Base-by-base conservation (phyloP, 92 coral and sea anemone genomes). In the Zoanthus gigantus region DNA sequence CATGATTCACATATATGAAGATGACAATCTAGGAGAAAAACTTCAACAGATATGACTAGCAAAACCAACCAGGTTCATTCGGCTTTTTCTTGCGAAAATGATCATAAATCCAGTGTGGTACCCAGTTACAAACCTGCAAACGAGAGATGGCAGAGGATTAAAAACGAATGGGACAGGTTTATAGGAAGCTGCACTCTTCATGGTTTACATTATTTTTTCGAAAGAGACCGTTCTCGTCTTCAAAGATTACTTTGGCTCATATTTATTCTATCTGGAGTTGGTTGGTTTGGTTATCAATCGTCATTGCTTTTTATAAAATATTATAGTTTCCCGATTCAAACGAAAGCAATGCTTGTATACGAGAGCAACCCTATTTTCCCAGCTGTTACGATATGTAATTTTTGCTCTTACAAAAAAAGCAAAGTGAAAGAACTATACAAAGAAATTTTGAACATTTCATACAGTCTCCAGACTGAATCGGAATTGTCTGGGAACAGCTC, bases 161-260 rank as follows among this genome's bases (percentile, higher is more conserved):
- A 48, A 3, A 71, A 48, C 12, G 85, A 67, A 48, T 81, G 75
- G 85, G n/a, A 47, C 53, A 53, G 74, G 6, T 81, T 81, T 67
- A 74, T 81, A 53, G 75, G 85, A 7, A 66, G 61, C 5, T 81
- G 85, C 16, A 95, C 98, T 32, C 83, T 95, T 14, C 98, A 95
- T 42, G 96, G 98, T 0, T 79, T 95, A 66, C 98, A 95, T 69
- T 95, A 93, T 50, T 88, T 95, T 54, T 95, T 95, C 69, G 98
- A 95, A 73, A 91, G 94, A 47, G 93, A 93, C 67, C 94, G 96
- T 16, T 87, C 86, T 77, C 83, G 90, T 56, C 82, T 94, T 18
- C 92, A 95, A 68, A 67, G 85, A 46, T 9, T 84, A 18, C 34
- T 91, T 69, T 95, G 98, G 98, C 69, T 95, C 16, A 79, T 86